phyloP scores from a whole-genome alignment of 2,888 invertebrate genomes.

The Leptopterna dolabrata region DNA sequence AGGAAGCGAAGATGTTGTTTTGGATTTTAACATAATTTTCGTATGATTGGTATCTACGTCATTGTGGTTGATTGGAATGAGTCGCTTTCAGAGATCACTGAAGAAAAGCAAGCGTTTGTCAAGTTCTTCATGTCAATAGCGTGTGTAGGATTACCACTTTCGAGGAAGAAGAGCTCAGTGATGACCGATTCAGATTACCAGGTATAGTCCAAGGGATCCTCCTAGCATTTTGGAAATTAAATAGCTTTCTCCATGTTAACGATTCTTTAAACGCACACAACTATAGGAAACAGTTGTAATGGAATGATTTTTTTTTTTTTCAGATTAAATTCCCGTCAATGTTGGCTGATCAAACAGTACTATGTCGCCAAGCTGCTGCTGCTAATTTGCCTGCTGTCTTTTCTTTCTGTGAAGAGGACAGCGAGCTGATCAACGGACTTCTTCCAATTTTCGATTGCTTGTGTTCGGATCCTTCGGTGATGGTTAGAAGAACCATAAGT shows the following conservation, averaged over 20 bases:
- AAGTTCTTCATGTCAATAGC: constrained; percentile 36
- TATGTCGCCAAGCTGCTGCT: constrained; percentile 37
- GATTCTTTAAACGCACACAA: too few species aligned
- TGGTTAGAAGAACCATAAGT: constrained; percentile 73
- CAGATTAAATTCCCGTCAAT: constrained; percentile 22
- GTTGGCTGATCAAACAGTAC: neutral
- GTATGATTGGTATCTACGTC: neutral
- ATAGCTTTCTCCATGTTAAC: too few species aligned
- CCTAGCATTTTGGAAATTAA: too few species aligned
- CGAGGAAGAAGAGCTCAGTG: neutral
- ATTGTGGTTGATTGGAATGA: neutral
- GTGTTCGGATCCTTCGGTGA: constrained; percentile 72
- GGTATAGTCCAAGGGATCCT: neutral
- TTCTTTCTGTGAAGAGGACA: constrained; percentile 63
- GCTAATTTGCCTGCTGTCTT: constrained; percentile 18
- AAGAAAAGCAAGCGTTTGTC: constrained; percentile 18
- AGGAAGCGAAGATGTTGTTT: neutral
- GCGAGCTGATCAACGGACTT: constrained; percentile 69
- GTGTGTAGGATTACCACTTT: constrained; percentile 6
- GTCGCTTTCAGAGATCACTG: constrained; percentile 8
- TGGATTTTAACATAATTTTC: neutral
- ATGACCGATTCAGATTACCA: constrained; percentile 2
- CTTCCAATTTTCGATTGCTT: constrained; percentile 71
- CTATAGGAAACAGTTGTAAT: too few species aligned
- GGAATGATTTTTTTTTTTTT: too few species aligned